Base-by-base conservation (phyloP, 1,140 invertebrate genomes). In the Orius insidiosus region DNA sequence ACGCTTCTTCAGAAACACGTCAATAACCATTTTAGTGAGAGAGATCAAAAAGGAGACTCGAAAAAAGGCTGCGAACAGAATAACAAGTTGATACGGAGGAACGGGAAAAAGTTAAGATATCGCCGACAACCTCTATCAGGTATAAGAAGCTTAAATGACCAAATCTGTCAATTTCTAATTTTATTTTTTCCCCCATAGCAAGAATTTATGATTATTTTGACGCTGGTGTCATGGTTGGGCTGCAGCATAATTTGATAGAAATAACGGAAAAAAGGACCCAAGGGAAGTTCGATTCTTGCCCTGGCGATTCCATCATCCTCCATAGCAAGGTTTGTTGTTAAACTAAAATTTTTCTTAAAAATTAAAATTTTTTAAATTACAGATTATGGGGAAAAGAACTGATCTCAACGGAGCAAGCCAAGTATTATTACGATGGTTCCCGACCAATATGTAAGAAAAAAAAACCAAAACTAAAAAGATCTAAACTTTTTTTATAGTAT, bases 151-250 rank as follows among this genome's bases (percentile, higher is more conserved):
- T 18, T 41, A 1, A 41, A 41, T n/a, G n/a, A n/a, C n/a, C n/a
- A 18, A 8, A 18, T n/a, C 4, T 40, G 5, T 13, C 5, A 40
- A 16, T 13, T 18, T 40, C 38, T 40, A 13, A 24, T 64, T 57
- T 49, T 60, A 70, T 33, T 63, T 65, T 11, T n/a, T n/a, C n/a
- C n/a, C n/a, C n/a, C n/a, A n/a, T 54, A 71, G 83, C 82, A 46
- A 75, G 82, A 43, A 75, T 81, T 68, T 85, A 85, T 59, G 86
- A 90, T 63, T 88, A 82, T 63, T 84, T 89, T 60, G 86, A 90
- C 61, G 64, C 78, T 46, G 80, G 83, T 30, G 79, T 83, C 44
- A 89, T 89, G 85, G 83, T 88, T 61, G 76, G 79, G 14, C 66
- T 90, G 10, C 78, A 84, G 59, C 76, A 80, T 57, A 70, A 73